phyloP scores from a whole-genome alignment of 2,113 vertebrate species.

The Rhabdornis inornatus region DNA sequence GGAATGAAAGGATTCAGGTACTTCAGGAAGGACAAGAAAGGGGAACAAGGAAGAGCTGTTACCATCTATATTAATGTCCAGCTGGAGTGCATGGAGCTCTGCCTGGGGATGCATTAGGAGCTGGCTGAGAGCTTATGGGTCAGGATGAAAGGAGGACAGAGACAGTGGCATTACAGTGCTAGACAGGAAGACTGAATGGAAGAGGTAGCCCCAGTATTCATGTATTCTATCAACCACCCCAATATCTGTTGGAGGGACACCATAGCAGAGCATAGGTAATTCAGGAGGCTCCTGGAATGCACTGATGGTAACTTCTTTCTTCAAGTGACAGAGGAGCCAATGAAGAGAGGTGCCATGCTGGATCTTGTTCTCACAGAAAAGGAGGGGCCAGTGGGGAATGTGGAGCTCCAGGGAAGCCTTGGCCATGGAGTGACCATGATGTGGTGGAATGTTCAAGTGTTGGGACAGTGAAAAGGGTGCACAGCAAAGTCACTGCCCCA shows the following conservation, averaged over 20 bases:
- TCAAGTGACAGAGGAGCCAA: background rate
- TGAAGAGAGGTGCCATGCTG: background rate
- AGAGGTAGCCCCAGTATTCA: background rate
- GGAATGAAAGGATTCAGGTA: background rate
- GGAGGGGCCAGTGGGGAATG: background rate
- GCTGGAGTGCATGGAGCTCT: background rate
- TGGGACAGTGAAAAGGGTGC: background rate
- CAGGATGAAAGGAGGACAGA: background rate
- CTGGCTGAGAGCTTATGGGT: background rate
- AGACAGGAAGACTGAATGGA: background rate
- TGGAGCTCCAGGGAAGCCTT: background rate
- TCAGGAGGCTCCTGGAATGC: background rate
- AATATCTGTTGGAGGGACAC: background rate
- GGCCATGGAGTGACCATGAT: background rate
- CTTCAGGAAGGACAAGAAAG: background rate
- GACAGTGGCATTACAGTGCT: background rate
- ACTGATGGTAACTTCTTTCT: background rate
- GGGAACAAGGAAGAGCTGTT: background rate
- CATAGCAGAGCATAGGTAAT: background rate
- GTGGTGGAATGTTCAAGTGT: no score
- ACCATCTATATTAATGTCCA: background rate
- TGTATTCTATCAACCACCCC: background rate
- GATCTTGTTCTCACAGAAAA: background rate
- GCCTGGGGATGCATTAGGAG: background rate
- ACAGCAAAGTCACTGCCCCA: background rate